These are phyloP conservation scores for Erynnis tages DNA, from an alignment of 2,888 invertebrate genomes.

Conservation along the genomic window DNA sequence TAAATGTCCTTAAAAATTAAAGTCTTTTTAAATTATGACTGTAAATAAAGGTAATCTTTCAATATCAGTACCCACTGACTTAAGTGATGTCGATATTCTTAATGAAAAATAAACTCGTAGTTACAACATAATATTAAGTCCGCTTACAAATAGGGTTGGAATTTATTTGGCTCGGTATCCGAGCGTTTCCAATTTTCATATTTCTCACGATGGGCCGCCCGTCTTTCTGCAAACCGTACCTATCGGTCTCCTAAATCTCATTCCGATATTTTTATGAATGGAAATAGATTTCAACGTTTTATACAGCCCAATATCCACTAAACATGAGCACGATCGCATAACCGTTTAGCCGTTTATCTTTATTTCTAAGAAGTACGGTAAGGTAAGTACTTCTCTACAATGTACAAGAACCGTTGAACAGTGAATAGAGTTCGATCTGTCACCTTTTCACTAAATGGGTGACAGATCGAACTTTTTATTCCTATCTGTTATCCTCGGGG, in stretches of 20 bases:
- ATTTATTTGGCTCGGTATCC: slow-evolving; percentile 66
- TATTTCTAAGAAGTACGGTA: no score
- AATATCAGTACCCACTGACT: neutral
- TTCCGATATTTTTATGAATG: slow-evolving; percentile 66
- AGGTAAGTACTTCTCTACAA: no score
- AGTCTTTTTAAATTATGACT: no score
- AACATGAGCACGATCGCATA: slow-evolving; percentile 15
- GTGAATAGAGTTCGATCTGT: no score
- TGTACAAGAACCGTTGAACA: no score
- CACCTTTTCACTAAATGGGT: no score
- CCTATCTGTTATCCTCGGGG: no score
- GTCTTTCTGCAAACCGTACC: slow-evolving; percentile 45
- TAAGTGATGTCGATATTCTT: neutral
- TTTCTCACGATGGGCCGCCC: slow-evolving; percentile 61
- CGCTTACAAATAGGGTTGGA: slow-evolving; percentile 64
- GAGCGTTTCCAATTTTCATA: slow-evolving; percentile 75
- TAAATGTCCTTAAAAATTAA: no score
- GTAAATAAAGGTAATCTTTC: no score
- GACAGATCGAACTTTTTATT: no score
- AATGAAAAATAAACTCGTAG: slow-evolving; percentile 28
- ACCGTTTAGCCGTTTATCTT: no score
- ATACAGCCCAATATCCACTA: slow-evolving; percentile 37
- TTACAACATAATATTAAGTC: slow-evolving; percentile 49
- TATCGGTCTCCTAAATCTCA: slow-evolving; percentile 58
- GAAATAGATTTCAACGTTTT: slow-evolving; percentile 52